Conservation (phyloP, 1,140 invertebrate species). For the Heliconius hermathena region DNA sequence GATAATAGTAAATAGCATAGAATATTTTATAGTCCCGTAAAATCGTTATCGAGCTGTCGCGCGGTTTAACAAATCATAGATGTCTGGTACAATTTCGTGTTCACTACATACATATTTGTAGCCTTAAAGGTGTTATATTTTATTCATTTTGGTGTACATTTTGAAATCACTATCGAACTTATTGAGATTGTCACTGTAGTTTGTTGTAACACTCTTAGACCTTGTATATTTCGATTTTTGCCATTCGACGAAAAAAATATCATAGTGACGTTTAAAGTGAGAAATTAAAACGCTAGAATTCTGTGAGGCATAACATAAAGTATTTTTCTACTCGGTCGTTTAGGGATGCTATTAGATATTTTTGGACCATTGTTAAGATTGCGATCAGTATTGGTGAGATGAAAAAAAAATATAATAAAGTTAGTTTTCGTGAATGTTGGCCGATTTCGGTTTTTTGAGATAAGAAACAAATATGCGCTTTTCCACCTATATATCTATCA, state of each 20-base stretch:
- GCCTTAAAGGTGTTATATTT: conserved; percentile 27
- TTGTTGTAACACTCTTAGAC: conserved; percentile 74
- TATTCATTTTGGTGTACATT: conserved; percentile 59
- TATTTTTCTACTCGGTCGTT: conserved; percentile 81
- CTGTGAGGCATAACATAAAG: conserved; percentile 66
- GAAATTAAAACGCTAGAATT: conserved; percentile 69
- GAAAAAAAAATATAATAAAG: conserved; percentile 48
- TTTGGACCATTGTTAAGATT: conserved; percentile 81
- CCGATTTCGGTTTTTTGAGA: conserved; percentile 62
- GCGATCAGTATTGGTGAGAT: conserved; percentile 74
- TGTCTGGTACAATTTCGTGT: conserved; percentile 36
- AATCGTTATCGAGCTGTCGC: conserved; percentile 17
- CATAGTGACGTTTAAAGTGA: conserved; percentile 51
- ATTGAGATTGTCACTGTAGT: conserved; percentile 72
- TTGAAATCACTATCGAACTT: conserved; percentile 63
- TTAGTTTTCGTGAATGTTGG: conserved; percentile 68
- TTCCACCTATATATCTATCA: conserved; percentile 8
- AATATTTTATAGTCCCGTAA: conserved; percentile 27
- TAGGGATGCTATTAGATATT: conserved; percentile 80
- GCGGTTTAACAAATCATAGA: conserved; percentile 28
- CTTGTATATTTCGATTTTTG: conserved; percentile 59
- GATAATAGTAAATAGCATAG: conserved; percentile 34
- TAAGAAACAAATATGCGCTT: conserved; percentile 60
- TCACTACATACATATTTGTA: conserved; percentile 26
- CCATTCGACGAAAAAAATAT: conserved; percentile 60